These are phyloP conservation scores for Drosophila yooni DNA, from an alignment of 2,888 invertebrate genomes.

Conservation along the genomic window DNA sequence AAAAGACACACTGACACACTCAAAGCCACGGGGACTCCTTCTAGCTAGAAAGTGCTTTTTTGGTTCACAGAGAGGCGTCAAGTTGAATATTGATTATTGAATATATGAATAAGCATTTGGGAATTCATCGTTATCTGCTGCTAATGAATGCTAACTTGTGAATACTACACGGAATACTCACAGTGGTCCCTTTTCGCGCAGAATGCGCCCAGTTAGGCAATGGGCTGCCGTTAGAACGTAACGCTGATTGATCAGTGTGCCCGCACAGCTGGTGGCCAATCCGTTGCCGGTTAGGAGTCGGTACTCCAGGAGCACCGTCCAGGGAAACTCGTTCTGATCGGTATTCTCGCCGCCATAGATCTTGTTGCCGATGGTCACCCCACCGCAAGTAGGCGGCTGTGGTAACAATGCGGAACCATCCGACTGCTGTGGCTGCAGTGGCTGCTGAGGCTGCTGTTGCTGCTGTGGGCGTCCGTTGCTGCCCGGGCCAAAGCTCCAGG, in stretches of 20 bases:
- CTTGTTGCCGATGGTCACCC: conserved; percentile 85
- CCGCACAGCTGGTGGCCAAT: conserved; percentile 81
- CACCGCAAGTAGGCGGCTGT: conserved; percentile 81
- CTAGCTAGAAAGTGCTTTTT: conserved; percentile 41
- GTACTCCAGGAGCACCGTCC: conserved; percentile 89
- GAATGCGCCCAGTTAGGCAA: conserved; percentile 86
- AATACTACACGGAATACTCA: conserved; percentile 82
- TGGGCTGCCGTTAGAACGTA: conserved; percentile 88
- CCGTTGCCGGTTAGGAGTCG: conserved; percentile 78
- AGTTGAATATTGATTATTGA: conserved; percentile 9
- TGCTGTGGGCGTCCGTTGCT: conserved; percentile 1
- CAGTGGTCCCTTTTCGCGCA: conserved; percentile 86
- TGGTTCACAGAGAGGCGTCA: conserved; percentile 46
- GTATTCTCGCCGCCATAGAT: conserved; percentile 88
- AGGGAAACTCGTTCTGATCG: conserved; percentile 89
- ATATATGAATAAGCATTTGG: conserved; percentile 42
- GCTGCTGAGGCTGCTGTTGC: conserved; percentile 7
- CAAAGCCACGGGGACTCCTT: conserved; percentile 56
- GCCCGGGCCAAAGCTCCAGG: conserved; percentile 50
- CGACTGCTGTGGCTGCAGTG: conserved; percentile 1
- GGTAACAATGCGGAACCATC: conserved; percentile 65
- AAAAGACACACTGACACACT: conserved; percentile 5
- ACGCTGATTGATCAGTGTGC: conserved; percentile 83
- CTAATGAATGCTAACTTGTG: too few relatives aligned
- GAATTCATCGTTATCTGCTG: background rate